Evolutionary conservation across 2,797 vertebrate species (phyloP), one percentile per base, ranked within the genome.

Genomic region (Molothrus aeneus): DNA sequence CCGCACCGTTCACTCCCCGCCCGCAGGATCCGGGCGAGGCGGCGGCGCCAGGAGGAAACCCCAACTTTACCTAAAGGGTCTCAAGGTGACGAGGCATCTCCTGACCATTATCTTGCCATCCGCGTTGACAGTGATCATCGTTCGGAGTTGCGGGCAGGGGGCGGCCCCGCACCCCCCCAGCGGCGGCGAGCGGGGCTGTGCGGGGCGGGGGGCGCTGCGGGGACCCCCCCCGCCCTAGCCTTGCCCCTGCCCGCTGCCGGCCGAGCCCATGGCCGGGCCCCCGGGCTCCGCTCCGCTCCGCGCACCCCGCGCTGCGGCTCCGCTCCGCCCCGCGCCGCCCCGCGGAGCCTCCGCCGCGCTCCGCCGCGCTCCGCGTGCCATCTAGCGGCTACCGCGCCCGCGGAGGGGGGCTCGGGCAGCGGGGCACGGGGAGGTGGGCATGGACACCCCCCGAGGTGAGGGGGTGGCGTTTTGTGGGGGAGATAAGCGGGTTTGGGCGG

Each of bases 51-150:
- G 42, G 1, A 11, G 36, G 3, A 29, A 80, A 12, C 3, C 4
- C 32, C 96, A 97, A 97, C 97, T 98, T 99, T 98, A 99, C 99
- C 99, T 98, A 98, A 99, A 99, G 94, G 99, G 99, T 98, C 98
- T 99, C 98, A 99, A 98, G 98, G 98, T 99, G 92, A 99, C 98
- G 94, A 99, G 98, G 97, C 99, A 99, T 98, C 99, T 99, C 97
- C 99, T 99, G 98, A 99, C 98, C 98, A 99, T 99, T 98, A 99
- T 99, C 98, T 98, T 98, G 96, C 98, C 98, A 97, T 99, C 99
- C 94, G 98, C 98, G 98, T 98, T 98, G 96, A 98, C 98, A 65
- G 98, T 93, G 96, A 98, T 82, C 98, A 98, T 98, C 64, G 97
- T 98, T 97, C 97, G 40, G 72, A 95, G 94, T 93, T 92, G 69